phyloP scores from a whole-genome alignment of 2,888 invertebrate genomes.

The Hybos culiciformis region DNA sequence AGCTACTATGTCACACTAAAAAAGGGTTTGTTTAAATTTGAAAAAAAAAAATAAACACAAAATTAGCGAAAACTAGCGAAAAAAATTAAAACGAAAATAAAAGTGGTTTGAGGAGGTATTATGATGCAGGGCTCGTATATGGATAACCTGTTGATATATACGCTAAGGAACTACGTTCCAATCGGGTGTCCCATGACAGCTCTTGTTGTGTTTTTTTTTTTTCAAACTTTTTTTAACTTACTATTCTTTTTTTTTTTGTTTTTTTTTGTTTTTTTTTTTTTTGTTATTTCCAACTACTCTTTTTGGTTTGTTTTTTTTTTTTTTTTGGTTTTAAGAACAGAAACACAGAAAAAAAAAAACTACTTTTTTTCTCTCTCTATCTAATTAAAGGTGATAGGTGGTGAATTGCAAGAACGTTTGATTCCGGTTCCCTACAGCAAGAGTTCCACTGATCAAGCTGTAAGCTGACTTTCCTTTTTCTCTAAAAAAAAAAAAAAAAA shows the following conservation, averaged over 20 bases:
- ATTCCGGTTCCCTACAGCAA: conserved; percentile 99
- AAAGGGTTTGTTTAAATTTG: no score
- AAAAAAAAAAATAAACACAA: no score
- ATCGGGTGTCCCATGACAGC: no score
- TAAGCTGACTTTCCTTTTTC: conserved; percentile 70
- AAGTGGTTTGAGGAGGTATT: no score
- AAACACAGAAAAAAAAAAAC: conserved; percentile 15
- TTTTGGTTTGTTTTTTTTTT: conserved; percentile 6
- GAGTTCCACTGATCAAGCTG: conserved; percentile 99
- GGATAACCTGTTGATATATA: no score
- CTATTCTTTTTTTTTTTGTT: conserved; percentile 8
- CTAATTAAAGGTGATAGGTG: conserved; percentile 96
- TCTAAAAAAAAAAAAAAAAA: conserved; percentile 25
- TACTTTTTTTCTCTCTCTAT: conserved; percentile 2
- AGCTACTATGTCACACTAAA: no score
- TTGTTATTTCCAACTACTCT: conserved; percentile 4
- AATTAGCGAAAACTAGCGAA: no score
- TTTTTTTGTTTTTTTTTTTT: conserved; percentile 11
- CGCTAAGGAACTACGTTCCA: no score
- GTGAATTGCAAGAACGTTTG: conserved; percentile 99
- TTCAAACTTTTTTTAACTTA: conserved; percentile 3
- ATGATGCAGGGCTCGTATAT: no score
- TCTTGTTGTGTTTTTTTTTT: no score
- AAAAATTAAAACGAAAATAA: no score
- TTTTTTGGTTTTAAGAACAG: conserved; percentile 9